phyloP scores from a whole-genome alignment of 2,113 vertebrate genomes.

The Telmatochromis sp. region DNA sequence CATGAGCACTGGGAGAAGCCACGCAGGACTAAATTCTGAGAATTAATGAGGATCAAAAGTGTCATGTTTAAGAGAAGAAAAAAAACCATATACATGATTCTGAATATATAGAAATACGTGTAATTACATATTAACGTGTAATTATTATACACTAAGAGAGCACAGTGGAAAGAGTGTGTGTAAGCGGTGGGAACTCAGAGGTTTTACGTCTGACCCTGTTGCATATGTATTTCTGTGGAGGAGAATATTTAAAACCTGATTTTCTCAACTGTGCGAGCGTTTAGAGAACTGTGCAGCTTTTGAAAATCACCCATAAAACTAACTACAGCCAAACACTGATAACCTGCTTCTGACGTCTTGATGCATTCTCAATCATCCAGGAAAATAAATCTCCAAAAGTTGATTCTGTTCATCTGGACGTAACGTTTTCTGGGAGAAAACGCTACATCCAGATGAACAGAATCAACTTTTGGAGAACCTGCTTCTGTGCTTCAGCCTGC shows the following conservation, averaged over 20 bases:
- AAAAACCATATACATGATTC: background rate
- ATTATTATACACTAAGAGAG: background rate
- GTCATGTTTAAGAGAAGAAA: background rate
- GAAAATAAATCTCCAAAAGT: too few species aligned
- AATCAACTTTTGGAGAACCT: background rate
- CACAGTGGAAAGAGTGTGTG: background rate
- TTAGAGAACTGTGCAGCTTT: background rate
- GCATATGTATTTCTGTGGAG: background rate
- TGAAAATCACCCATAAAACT: background rate
- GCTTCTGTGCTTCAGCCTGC: background rate
- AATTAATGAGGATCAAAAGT: background rate
- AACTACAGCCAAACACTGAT: background rate
- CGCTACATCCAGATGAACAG: too few species aligned
- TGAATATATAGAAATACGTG: background rate
- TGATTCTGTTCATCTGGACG: too few species aligned
- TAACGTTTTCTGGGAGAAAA: rapidly evolving
- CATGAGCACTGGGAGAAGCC: background rate
- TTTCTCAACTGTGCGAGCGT: background rate
- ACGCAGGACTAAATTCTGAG: background rate
- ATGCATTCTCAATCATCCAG: too few species aligned
- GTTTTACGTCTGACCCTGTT: background rate
- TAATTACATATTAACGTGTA: background rate
- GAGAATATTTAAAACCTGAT: background rate
- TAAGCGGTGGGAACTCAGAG: background rate
- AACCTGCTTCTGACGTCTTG: background rate